Conservation (phyloP, 2,888 invertebrate species). For the Creontiades dilutus region DNA sequence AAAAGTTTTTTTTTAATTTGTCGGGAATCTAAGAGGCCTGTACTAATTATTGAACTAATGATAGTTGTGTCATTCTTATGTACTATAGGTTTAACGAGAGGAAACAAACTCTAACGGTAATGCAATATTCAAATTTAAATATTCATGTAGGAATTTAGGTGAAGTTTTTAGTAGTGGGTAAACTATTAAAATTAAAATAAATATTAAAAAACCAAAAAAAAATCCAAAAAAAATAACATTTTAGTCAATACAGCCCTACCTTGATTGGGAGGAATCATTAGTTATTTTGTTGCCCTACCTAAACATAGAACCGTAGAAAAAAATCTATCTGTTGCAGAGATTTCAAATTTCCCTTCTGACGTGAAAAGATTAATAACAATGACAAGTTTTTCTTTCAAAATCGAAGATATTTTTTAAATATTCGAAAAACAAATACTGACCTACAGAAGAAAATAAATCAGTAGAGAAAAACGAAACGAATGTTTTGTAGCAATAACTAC, state of each 20-base stretch:
- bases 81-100: conserved; percentile 69
- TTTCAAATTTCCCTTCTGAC: neutral
- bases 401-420: too few species aligned
- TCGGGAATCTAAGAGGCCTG: conserved; percentile 75
- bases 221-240: neutral
- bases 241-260: conserved; percentile 65
- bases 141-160: conserved; percentile 73
- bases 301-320: neutral
- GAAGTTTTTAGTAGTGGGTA: conserved; percentile 61
- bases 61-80: conserved; percentile 75
- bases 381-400: too few species aligned
- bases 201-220: too few species aligned
- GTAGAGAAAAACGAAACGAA: conserved; percentile 61
- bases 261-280: conserved; percentile 70
- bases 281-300: neutral
- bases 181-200: conserved; percentile 26
- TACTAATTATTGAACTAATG: conserved; percentile 75
- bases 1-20: conserved; percentile 55
- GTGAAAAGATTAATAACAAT: neutral
- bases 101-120: conserved; percentile 69
- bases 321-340: too few species aligned
- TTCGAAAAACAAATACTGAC: neutral
- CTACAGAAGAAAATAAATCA: neutral
- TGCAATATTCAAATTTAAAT: conserved; percentile 73
- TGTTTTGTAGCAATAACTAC: conserved; percentile 73